A percentile compares a stretch with the other conserved stretches of the same genome.
Evolutionary conservation across 2,888 invertebrate genomes (phyloP).

Genomic region (Amphipyra tragopoginis): DNA sequence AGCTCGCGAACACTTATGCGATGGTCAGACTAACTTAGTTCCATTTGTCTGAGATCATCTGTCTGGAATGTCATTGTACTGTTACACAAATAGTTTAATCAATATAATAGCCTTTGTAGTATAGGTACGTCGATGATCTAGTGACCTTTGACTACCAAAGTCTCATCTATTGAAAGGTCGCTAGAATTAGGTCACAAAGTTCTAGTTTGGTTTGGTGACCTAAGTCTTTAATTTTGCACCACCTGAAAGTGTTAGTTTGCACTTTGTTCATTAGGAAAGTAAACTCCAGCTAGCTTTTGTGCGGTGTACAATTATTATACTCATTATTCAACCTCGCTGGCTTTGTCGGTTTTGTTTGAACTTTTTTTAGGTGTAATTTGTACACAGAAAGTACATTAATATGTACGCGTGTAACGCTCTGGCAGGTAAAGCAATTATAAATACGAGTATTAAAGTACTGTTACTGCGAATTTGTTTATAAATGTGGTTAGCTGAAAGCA

Average conservation of each 20-base stretch:
- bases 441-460: neutral
- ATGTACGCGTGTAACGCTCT: conserved; percentile 26
- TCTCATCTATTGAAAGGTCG: conserved; percentile 27
- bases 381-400: conserved; percentile 41
- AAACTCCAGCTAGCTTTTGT: conserved; percentile 40
- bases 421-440: conserved; percentile 37
- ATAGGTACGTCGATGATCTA: conserved; percentile 20
- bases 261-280: conserved; percentile 47
- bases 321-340: conserved; percentile 41
- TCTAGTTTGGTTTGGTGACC: conserved; percentile 1
- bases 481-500: conserved; percentile 4
- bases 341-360: neutral
- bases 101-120: neutral
- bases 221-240: conserved; percentile 16
- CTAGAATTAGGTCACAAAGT: conserved; percentile 14
- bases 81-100: conserved; percentile 1
- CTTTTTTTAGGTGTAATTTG: conserved; percentile 26
- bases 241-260: conserved; percentile 29
- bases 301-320: conserved; percentile 51
- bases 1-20: no score
- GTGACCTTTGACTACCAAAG: conserved; percentile 37
- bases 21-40: no score
- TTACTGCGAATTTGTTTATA: conserved; percentile 1
- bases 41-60: no score
- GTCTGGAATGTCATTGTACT: neutral